Conservation (phyloP, 2,888 invertebrate genomes). For the Drosophila histrio region DNA sequence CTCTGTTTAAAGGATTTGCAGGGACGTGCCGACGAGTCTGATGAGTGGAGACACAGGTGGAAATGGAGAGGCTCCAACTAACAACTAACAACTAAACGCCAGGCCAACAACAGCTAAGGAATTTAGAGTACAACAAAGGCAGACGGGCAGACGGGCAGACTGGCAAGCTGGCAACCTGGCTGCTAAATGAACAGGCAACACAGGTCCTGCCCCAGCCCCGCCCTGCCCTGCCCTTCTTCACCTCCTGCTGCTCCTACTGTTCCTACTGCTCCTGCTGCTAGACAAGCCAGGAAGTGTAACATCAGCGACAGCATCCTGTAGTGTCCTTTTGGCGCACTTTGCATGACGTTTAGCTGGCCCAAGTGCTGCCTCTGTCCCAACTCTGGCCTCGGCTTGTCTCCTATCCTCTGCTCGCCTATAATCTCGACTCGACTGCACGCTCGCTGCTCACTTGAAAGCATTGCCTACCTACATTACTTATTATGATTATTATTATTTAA, state of each 20-base stretch:
- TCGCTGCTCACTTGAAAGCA: constrained; percentile 58
- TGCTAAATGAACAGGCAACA: constrained; percentile 71
- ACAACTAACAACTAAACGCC: constrained; percentile 55
- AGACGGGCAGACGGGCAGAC: no score
- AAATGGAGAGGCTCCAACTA: constrained; percentile 37
- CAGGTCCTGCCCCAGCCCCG: constrained; percentile 38
- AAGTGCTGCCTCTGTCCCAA: constrained; percentile 34
- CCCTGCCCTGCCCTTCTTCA: background rate
- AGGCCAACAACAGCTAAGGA: constrained; percentile 53
- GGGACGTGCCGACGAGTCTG: constrained; percentile 60
- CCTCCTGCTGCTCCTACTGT: constrained; percentile 14
- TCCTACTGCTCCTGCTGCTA: constrained; percentile 13
- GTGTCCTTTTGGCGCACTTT: constrained; percentile 77
- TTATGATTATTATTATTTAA: constrained; percentile 77
- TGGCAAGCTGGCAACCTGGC: constrained; percentile 29
- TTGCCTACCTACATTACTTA: constrained; percentile 73
- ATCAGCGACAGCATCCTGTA: constrained; percentile 78
- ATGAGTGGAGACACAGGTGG: constrained; percentile 32
- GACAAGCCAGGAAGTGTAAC: constrained; percentile 71
- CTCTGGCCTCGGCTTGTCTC: background rate
- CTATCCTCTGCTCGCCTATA: background rate
- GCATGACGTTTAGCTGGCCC: constrained; percentile 71
- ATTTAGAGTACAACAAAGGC: constrained; percentile 54
- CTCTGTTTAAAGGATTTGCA: constrained; percentile 69
- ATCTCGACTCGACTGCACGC: constrained; percentile 20